These are phyloP conservation scores for Choloepus hoffmanni DNA, from an alignment of 2,113 vertebrate species.

Conservation along the genomic window DNA sequence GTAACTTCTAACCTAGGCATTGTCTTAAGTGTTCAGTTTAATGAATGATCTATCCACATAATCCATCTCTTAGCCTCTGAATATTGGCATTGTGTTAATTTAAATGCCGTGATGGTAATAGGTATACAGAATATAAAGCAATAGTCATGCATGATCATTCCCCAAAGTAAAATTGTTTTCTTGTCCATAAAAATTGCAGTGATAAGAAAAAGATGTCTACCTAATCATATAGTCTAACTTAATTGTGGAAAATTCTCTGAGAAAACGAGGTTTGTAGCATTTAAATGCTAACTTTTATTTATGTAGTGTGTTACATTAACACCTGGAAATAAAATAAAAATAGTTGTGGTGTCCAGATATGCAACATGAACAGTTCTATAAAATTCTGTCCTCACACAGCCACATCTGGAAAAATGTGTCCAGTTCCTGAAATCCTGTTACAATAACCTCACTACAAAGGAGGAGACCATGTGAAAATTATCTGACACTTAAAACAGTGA, in stretches of 20 bases:
- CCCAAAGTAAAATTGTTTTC: conserved; percentile 26
- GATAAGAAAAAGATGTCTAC: conserved; percentile 21
- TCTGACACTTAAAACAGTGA: too few species aligned
- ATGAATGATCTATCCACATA: neutral
- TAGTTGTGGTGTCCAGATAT: neutral
- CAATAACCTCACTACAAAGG: neutral
- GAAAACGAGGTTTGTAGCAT: neutral
- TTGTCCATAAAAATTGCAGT: neutral
- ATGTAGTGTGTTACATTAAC: neutral
- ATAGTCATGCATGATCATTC: conserved; percentile 11
- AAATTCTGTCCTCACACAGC: neutral
- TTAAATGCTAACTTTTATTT: conserved; percentile 45
- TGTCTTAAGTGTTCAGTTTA: conserved; percentile 32
- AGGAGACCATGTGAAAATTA: neutral
- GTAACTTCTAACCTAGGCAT: conserved; percentile 36
- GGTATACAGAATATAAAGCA: neutral
- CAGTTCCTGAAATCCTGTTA: neutral
- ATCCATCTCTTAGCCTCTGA: neutral
- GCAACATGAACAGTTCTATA: neutral
- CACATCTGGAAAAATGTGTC: neutral
- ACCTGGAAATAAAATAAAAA: conserved; percentile 45
- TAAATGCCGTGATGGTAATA: neutral
- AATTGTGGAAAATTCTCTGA: neutral
- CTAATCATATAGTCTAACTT: neutral
- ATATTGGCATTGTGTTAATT: neutral